Conservation (phyloP, 2,888 invertebrate species). For the Ormyrus pomaceus region DNA sequence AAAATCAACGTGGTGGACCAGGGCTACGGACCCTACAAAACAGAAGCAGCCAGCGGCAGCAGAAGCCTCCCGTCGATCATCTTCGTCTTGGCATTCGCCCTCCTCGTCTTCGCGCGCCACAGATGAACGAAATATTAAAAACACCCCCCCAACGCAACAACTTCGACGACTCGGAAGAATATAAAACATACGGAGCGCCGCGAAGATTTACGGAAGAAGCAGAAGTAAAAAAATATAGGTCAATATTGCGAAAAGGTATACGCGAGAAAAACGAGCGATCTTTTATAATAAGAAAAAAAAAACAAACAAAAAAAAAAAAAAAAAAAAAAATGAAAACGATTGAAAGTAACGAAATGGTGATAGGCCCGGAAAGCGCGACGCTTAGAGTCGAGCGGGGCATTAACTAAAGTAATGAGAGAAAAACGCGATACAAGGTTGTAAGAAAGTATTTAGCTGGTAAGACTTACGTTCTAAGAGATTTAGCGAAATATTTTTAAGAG, state of each 20-base stretch:
- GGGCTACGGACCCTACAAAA: conserved; percentile 76
- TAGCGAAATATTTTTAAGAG: conserved; percentile 73
- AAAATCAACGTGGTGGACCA: conserved; percentile 91
- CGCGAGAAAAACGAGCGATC: no score
- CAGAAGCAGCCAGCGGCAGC: conserved; percentile 48
- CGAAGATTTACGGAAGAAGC: no score
- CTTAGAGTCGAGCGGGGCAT: no score
- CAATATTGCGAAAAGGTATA: conserved; percentile 26
- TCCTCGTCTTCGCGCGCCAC: conserved; percentile 30
- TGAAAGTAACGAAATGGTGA: no score
- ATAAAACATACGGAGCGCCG: no score
- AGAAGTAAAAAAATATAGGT: conserved; percentile 6
- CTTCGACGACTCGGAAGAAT: no score
- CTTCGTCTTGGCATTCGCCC: conserved; percentile 31
- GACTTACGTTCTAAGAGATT: conserved; percentile 65
- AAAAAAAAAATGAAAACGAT: no score
- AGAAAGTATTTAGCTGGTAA: conserved; percentile 73
- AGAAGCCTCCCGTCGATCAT: conserved; percentile 50
- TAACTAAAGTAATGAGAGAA: conserved; percentile 35
- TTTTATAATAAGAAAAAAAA: no score
- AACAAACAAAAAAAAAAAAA: no score
- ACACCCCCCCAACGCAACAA: no score
- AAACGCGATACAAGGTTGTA: conserved; percentile 73
- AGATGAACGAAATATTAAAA: conserved; percentile 57
- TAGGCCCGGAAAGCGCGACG: no score